Percentiles rank a stretch among this genome's conserved stretches.
phyloP scores from a whole-genome alignment of 2,888 invertebrate species.

The Aleiodes leptofemur region DNA sequence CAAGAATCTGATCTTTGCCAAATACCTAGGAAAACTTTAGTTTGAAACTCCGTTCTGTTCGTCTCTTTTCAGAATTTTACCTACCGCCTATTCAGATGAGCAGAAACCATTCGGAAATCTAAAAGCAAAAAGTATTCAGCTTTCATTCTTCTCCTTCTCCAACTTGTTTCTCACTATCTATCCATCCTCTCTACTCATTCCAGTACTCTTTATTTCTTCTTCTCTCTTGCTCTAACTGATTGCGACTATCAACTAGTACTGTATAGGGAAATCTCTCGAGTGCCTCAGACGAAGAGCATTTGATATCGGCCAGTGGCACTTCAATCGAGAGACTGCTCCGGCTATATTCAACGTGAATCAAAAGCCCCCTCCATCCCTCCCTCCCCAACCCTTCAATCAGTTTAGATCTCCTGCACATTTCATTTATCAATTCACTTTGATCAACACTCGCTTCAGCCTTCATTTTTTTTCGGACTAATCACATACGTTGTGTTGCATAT shows the following conservation, averaged over 20 bases:
- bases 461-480: constrained; percentile 14
- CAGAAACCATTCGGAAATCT: constrained; percentile 8
- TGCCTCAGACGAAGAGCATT: constrained; percentile 47
- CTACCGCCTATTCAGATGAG: background rate
- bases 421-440: constrained; percentile 59
- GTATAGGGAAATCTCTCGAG: constrained; percentile 1
- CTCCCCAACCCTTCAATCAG: constrained; percentile 28
- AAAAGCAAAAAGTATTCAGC: background rate
- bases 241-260: background rate
- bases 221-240: constrained; percentile 18
- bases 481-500: constrained; percentile 20
- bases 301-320: constrained; percentile 51
- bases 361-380: constrained; percentile 19
- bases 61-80: background rate
- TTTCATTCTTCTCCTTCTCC: constrained; percentile 18
- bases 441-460: constrained; percentile 43
- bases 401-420: constrained; percentile 47
- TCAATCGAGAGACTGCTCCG: constrained; percentile 37
- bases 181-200: constrained; percentile 23
- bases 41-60: constrained; percentile 24
- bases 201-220: background rate
- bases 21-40: constrained; percentile 32
- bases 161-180: background rate
- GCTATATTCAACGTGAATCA: constrained; percentile 32
- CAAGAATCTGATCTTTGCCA: constrained; percentile 39